phyloP scores from a whole-genome alignment of 2,888 invertebrate genomes.

The Apamea sordens region DNA sequence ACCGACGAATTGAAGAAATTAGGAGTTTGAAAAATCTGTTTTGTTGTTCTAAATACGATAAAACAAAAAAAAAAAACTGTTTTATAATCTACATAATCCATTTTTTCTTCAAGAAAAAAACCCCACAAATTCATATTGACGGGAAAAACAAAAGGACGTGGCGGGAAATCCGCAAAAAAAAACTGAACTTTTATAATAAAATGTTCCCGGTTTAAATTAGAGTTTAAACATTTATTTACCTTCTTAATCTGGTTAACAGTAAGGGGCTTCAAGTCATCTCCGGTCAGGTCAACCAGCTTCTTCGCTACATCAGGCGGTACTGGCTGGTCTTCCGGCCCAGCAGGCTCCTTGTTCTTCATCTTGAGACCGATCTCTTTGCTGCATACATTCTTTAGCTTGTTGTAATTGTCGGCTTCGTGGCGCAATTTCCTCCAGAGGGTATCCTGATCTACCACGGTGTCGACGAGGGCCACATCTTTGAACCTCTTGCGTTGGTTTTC shows the following conservation, averaged over 20 bases:
- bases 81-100: too few species aligned
- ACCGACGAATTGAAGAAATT: too few species aligned
- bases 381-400: constrained; percentile 98
- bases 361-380: constrained; percentile 99
- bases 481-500: constrained; percentile 98
- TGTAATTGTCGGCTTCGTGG: constrained; percentile 97
- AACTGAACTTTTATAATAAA: too few species aligned
- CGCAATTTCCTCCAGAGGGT: constrained; percentile 97
- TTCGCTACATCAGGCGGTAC: constrained; percentile 91
- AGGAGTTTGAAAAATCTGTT: too few species aligned
- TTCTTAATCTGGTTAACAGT: constrained; percentile 98
- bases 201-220: too few species aligned
- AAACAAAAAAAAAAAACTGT: too few species aligned
- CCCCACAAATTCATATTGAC: too few species aligned
- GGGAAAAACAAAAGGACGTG: too few species aligned
- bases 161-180: too few species aligned
- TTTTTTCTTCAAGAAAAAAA: too few species aligned
- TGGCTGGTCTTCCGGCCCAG: constrained; percentile 91
- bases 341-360: constrained; percentile 97
- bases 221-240: constrained; percentile 73
- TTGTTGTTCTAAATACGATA: too few species aligned
- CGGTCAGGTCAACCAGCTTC: constrained; percentile 92
- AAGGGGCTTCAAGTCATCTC: constrained; percentile 93
- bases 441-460: constrained; percentile 97
- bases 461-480: constrained; percentile 97